Evolutionary conservation across 2,113 vertebrate genomes (phyloP), one percentile per base, ranked within the genome.

Genomic region (Pachypanchax playfairii): DNA sequence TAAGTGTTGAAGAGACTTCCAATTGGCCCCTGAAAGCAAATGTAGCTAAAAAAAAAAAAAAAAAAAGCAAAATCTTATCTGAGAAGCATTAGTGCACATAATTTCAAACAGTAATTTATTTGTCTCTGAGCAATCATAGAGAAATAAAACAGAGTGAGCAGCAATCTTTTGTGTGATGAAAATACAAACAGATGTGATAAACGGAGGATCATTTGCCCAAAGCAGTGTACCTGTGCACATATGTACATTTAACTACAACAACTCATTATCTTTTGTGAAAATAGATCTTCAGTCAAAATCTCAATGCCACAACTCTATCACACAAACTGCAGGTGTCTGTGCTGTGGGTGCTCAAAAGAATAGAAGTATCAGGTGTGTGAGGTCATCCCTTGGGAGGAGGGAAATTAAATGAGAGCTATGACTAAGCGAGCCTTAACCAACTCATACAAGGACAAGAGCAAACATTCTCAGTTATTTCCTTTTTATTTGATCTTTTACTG

Each of bases 401-500:
- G 26, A 56, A 72, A 82, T 69, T 21, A 75, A 77, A 78, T 70
- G 49, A 67, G 44, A 73, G 39, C 60, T 50, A 39, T 26, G 49
- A 61, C 65, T 66, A 47, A 47, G 53, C 68, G 63, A 69, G 61
- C 36, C 21, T 73, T 41, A 56, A 75, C 42, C 84, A 86, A 86
- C 73, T 85, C 86, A 88, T 79, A 85, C 77, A 90, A 93, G 79
- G 83, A 89, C 87, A 91, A 83, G 87, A 89, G 88, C 88, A 85
- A 70, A 81, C 76, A 79, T 86, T 91, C 92, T 94, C 95, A 95
- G 93, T 94, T 95, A 94, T 89, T 90, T 84, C 79, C 93, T 81
- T 85, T 93, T 92, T 91, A 94, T 92, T 91, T 93, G 88, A 91
- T 93, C 91, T 93, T 94, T 94, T 94, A 51, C 87, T 91, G 26